These are phyloP conservation scores for Seriola rivoliana DNA, from an alignment of 2,113 vertebrate species.

Conservation along the genomic window DNA sequence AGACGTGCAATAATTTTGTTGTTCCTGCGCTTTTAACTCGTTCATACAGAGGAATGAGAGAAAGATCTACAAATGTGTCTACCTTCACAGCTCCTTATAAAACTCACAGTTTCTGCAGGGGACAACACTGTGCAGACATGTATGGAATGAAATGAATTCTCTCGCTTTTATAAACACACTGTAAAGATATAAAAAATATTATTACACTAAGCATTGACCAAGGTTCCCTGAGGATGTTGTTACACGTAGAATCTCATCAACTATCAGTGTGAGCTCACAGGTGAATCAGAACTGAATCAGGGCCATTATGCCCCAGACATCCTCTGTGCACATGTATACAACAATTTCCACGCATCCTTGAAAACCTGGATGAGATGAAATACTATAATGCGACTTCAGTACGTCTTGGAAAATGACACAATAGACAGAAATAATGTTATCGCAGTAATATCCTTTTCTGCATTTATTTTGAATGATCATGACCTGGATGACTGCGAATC, in stretches of 20 bases:
- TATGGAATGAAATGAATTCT: not conserved
- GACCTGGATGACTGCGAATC: no score
- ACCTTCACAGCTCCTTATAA: not conserved
- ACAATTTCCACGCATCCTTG: not conserved
- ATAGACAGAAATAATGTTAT: no score
- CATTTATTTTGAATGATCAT: no score
- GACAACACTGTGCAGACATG: slow-evolving; percentile 2
- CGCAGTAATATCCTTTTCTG: no score
- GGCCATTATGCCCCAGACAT: not conserved
- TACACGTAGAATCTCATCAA: not conserved
- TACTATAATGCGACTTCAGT: no score
- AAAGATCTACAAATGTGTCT: slow-evolving; percentile 4
- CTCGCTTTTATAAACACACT: not conserved
- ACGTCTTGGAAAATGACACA: no score
- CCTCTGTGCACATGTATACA: no score
- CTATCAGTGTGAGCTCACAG: not conserved
- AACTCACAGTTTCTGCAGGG: not conserved
- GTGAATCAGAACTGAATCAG: not conserved
- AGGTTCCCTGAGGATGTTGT: not conserved
- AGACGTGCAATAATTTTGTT: slow-evolving; percentile 22
- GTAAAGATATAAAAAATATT: slow-evolving; percentile 16
- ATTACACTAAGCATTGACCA: not conserved
- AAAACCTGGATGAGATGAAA: not conserved
- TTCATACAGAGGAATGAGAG: slow-evolving; percentile 42
- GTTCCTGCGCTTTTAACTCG: slow-evolving; percentile 3